phyloP scores from a whole-genome alignment of 2,113 vertebrate genomes.

The Tympanuchus pallidicinctus region DNA sequence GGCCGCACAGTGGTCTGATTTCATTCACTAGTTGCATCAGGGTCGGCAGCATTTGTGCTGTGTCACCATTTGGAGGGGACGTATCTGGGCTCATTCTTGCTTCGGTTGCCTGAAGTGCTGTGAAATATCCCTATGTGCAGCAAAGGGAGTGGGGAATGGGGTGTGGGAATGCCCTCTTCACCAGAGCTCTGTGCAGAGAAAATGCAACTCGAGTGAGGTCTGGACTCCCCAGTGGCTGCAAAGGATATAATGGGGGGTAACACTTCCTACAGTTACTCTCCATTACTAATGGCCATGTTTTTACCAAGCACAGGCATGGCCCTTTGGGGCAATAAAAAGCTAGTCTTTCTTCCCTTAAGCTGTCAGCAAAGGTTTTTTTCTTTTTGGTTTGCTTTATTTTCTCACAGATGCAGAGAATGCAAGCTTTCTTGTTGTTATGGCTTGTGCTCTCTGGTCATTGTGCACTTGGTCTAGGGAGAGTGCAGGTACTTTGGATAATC shows the following conservation, averaged over 20 bases:
- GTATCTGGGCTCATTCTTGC: neutral
- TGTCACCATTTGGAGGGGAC: neutral
- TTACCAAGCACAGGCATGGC: neutral
- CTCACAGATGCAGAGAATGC: neutral
- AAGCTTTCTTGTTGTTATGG: neutral
- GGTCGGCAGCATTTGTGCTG: rapidly evolving
- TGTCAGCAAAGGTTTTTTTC: neutral
- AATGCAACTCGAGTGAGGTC: constrained; percentile 8
- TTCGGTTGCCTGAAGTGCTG: neutral
- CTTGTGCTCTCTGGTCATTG: neutral
- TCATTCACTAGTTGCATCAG: neutral
- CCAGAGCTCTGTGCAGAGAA: neutral
- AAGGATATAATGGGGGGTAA: constrained; percentile 37
- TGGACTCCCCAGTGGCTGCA: neutral
- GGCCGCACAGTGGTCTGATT: neutral
- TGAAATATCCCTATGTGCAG: neutral
- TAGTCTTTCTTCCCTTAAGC: neutral
- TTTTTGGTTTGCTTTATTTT: neutral
- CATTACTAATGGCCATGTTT: neutral
- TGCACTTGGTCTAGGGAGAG: rapidly evolving
- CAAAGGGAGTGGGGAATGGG: neutral
- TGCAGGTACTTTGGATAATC: neutral
- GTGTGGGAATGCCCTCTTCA: neutral
- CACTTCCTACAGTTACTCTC: neutral
- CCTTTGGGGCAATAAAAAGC: constrained; percentile 15